Evolutionary conservation across 2,113 vertebrate species (phyloP).

Genomic region (Trichechus manatus): DNA sequence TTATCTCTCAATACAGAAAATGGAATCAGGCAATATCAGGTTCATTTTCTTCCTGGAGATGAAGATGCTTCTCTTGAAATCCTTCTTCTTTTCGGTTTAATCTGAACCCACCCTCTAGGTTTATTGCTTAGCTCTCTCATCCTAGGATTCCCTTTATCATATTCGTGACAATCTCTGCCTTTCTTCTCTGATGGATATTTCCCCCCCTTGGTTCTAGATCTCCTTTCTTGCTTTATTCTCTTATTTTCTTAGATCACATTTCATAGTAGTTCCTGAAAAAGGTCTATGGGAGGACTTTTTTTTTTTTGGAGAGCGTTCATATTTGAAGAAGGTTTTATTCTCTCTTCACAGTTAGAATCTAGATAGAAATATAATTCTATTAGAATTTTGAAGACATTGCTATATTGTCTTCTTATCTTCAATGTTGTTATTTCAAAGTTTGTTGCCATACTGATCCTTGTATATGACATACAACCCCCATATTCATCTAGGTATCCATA

Average conservation of each 20-base stretch:
- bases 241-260: background rate
- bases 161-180: background rate
- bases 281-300: background rate
- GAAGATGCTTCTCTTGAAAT: background rate
- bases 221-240: background rate
- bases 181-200: background rate
- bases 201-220: background rate
- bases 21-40: background rate
- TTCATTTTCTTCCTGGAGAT: background rate
- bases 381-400: background rate
- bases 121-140: background rate
- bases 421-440: background rate
- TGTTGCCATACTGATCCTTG: background rate
- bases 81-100: background rate
- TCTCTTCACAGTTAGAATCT: background rate
- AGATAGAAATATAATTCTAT: background rate
- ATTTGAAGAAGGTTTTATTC: background rate
- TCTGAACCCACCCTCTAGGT: background rate
- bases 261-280: background rate
- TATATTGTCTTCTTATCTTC: background rate
- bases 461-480: background rate
- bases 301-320: background rate
- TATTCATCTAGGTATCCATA: background rate
- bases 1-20: background rate
- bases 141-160: background rate